phyloP scores from a whole-genome alignment of 2,888 invertebrate species.

The Plebejus argus region DNA sequence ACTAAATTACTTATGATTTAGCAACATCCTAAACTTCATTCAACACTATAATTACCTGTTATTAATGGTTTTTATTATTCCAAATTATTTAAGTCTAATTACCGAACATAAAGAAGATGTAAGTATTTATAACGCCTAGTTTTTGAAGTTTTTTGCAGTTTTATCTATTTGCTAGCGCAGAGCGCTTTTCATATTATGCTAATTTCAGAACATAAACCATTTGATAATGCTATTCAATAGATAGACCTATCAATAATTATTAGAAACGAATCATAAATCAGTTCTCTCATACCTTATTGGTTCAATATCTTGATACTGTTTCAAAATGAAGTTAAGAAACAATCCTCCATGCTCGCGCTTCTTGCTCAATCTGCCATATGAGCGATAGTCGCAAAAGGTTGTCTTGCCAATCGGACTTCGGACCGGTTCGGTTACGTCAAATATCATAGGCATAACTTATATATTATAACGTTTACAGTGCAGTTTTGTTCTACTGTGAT shows the following conservation, averaged over 20 bases:
- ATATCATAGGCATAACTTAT: constrained; percentile 41
- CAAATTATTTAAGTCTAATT: neutral
- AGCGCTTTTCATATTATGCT: too few relatives aligned
- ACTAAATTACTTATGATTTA: constrained; percentile 21
- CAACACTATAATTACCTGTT: neutral
- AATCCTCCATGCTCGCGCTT: constrained; percentile 4
- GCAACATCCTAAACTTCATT: constrained; percentile 14
- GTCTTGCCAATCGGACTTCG: constrained; percentile 63
- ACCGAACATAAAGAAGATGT: too few relatives aligned
- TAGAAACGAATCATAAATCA: neutral
- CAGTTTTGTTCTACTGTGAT: neutral
- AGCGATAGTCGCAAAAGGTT: constrained; percentile 52
- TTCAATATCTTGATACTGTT: neutral
- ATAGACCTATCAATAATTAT: neutral
- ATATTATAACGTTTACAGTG: constrained; percentile 14
- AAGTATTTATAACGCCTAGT: too few relatives aligned
- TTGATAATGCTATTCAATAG: neutral
- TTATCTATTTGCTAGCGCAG: too few relatives aligned
- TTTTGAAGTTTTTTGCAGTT: too few relatives aligned
- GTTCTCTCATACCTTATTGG: neutral
- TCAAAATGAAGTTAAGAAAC: constrained; percentile 8
- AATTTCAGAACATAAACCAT: too few relatives aligned
- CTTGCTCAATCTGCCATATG: constrained; percentile 45
- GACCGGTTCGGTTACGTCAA: constrained; percentile 74
- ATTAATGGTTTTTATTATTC: neutral